These are phyloP conservation scores for Lophochroa leadbeateri DNA, from an alignment of 2,113 vertebrate species.

Conservation along the genomic window DNA sequence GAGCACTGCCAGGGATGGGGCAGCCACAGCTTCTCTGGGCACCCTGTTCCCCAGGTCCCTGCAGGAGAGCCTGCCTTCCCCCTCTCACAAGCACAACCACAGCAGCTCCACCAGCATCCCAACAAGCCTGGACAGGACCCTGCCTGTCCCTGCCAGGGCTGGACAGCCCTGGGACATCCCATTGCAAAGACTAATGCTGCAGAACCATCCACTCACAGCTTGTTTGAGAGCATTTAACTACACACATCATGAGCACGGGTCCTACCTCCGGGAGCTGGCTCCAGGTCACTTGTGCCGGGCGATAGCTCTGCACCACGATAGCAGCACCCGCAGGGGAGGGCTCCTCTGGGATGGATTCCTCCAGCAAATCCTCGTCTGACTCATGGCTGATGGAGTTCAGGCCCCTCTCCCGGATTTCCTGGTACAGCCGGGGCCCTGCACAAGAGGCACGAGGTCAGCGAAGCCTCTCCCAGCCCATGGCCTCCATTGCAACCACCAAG, in stretches of 20 bases:
- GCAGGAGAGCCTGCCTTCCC: background rate
- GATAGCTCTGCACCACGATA: conserved; percentile 90
- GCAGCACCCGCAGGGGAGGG: conserved; percentile 43
- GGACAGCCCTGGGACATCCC: background rate
- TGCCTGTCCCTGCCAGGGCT: accelerated
- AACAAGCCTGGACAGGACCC: background rate
- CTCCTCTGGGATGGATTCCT: conserved; percentile 72
- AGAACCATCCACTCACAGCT: background rate
- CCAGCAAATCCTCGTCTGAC: conserved; percentile 80
- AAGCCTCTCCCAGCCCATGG: background rate
- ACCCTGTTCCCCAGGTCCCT: background rate
- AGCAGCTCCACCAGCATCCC: background rate
- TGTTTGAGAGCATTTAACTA: no score
- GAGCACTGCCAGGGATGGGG: background rate
- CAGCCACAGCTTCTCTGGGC: background rate
- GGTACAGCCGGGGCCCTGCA: conserved; percentile 87
- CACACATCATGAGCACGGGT: accelerated
- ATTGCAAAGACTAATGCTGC: accelerated
- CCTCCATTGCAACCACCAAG: background rate
- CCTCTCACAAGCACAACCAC: background rate
- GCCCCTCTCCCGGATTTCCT: conserved; percentile 93
- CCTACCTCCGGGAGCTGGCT: conserved; percentile 92
- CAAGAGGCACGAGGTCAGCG: background rate
- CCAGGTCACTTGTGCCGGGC: conserved; percentile 87
- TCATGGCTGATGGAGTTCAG: conserved; percentile 84